Conservation (phyloP, 2,797 vertebrate species). For the Phrynocephalus forsythii region DNA sequence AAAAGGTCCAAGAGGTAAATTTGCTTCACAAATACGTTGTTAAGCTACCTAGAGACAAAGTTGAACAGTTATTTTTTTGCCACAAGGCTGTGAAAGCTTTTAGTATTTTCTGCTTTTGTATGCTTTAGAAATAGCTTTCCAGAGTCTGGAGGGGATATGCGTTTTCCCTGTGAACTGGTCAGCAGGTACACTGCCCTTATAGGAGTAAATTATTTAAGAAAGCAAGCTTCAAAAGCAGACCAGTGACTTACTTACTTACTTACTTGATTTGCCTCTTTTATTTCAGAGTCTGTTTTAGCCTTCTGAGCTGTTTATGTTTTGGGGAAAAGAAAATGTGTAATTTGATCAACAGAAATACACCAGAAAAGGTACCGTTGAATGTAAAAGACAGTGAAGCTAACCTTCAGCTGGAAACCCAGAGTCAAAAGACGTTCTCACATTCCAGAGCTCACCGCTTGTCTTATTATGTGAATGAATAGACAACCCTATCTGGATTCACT, state of each 20-base stretch:
- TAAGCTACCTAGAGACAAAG: conserved; percentile 11
- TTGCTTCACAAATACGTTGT: conserved; percentile 15
- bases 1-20: conserved; percentile 24
- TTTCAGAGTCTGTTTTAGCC: conserved; percentile 21
- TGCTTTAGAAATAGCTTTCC: conserved; percentile 16
- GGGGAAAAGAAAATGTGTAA: conserved; percentile 30
- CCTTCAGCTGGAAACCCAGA: conserved; percentile 31
- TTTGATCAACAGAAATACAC: not conserved
- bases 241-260: conserved; percentile 15
- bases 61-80: not conserved
- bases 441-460: conserved; percentile 29
- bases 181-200: conserved; percentile 5
- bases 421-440: conserved; percentile 39
- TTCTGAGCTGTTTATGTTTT: conserved; percentile 31
- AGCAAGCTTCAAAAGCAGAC: conserved; percentile 31
- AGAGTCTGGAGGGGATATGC: not conserved
- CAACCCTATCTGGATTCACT: conserved; percentile 26
- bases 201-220: conserved; percentile 47
- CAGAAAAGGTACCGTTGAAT: conserved; percentile 26
- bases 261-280: conserved; percentile 44
- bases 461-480: conserved; percentile 14
- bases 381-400: conserved; percentile 33
- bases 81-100: conserved; percentile 20
- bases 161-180: conserved; percentile 25
- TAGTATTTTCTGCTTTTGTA: conserved; percentile 9